Evolutionary conservation across 2,888 invertebrate species (phyloP), one percentile per base, ranked within the genome.

Genomic region (Pachliopta kotzebuea): DNA sequence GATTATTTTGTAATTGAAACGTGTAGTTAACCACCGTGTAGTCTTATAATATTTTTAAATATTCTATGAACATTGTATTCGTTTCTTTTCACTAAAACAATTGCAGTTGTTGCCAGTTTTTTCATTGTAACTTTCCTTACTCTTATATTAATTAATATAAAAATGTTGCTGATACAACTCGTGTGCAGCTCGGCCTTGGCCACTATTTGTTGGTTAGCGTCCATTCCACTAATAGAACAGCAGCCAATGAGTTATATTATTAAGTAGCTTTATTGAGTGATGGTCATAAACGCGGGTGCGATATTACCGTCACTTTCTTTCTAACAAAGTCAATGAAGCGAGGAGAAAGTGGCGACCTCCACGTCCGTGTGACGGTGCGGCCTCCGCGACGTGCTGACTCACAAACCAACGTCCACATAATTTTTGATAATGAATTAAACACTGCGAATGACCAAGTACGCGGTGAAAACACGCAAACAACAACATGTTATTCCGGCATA

Each of bases 261-360:
- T 7, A 42, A 65, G 37, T 54, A 58, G 50, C 31, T 61, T 56
- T 56, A 42, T 54, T 57, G 50, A 56, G 37, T 31, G 57, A 29
- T 50, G 20, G 57, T 37, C 58, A 53, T 53, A 70, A 72, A 67
- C 75, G 75, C 77, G 81, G 81, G 83, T 83, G 81, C 81, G 77
- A 82, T 80, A 79, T 79, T 78, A 80, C 76, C 79, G 84, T 88
- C 89, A 90, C 90, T 90, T 90, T 80, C 81, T 78, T 81, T 90
- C 87, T 84, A 88, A 80, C 86, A 85, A 83, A 90, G 84, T 84
- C 90, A 86, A 89, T 90, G 90, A 88, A 88, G 90, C 90, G 86
- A 76, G 79, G 90, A 85, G 90, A 91, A 91, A 91, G 90, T 90
- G 85, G 76, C 86, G 81, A 85, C 87, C 85, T 77, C 84, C 75